A percentile compares a stretch with the other conserved stretches of the same genome.
phyloP scores from a whole-genome alignment of 2,797 vertebrate species.

The Siniperca obscura region DNA sequence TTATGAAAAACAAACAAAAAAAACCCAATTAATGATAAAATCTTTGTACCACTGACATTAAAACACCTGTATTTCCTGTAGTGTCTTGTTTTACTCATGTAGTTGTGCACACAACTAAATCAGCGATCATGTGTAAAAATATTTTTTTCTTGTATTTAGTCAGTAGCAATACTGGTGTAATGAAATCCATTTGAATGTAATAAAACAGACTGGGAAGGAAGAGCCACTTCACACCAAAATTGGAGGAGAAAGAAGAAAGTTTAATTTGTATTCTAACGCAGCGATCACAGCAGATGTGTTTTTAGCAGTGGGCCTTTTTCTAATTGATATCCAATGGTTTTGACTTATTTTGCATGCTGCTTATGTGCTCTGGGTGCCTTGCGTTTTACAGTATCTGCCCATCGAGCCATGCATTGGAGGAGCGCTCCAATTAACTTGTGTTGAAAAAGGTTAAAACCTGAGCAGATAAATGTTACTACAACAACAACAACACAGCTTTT shows the following conservation, averaged over 20 bases:
- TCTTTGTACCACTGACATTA: background rate
- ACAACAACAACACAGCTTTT: background rate
- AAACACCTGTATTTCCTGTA: background rate
- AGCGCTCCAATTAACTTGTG: background rate
- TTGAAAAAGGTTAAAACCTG: background rate
- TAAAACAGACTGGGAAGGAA: background rate
- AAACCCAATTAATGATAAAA: background rate
- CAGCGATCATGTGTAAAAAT: background rate
- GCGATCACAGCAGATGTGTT: background rate
- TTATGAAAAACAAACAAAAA: background rate
- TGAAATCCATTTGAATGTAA: background rate
- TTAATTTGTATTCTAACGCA: background rate
- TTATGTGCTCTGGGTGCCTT: background rate
- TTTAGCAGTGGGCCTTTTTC: no score
- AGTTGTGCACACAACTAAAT: background rate
- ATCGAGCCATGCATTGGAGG: background rate
- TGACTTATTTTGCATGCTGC: background rate
- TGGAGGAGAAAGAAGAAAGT: background rate
- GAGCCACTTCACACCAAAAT: background rate
- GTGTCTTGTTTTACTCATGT: background rate
- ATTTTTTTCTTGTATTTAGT: slow-evolving; percentile 2
- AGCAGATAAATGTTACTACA: background rate
- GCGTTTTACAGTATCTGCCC: no score
- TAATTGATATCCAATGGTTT: background rate
- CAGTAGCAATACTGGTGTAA: background rate